These are phyloP conservation scores for Pseudomugil tenellus DNA, from an alignment of 2,797 vertebrate species.

Conservation along the genomic window DNA sequence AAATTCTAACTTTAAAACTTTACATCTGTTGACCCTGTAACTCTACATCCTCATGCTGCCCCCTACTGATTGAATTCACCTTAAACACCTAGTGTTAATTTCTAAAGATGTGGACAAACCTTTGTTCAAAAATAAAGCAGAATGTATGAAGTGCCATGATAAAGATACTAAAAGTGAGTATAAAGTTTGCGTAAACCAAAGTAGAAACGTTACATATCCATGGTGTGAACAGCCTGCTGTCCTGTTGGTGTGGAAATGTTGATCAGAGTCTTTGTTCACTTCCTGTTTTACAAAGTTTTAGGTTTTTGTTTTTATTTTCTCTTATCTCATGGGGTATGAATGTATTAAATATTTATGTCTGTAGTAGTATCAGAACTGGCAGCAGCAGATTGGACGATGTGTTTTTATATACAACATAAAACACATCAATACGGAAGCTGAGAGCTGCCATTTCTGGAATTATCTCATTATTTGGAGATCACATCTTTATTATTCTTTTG, in stretches of 20 bases:
- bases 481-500: background rate
- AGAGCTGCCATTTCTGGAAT: background rate
- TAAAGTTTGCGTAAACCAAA: background rate
- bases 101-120: no score
- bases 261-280: conserved; percentile 14
- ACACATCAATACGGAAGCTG: background rate
- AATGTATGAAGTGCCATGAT: no score
- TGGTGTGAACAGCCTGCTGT: conserved; percentile 3
- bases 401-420: background rate
- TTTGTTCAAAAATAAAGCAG: no score
- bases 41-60: background rate
- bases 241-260: conserved; percentile 2
- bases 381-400: background rate
- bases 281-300: conserved; percentile 4
- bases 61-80: no score
- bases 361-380: no score
- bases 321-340: background rate
- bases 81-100: background rate
- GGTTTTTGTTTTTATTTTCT: background rate
- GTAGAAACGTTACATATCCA: background rate
- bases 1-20: background rate
- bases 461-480: background rate
- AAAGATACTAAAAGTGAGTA: background rate
- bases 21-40: background rate
- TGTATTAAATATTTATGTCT: no score